phyloP scores from a whole-genome alignment of 1,140 invertebrate genomes.

The Thaumatotibia leucotreta region DNA sequence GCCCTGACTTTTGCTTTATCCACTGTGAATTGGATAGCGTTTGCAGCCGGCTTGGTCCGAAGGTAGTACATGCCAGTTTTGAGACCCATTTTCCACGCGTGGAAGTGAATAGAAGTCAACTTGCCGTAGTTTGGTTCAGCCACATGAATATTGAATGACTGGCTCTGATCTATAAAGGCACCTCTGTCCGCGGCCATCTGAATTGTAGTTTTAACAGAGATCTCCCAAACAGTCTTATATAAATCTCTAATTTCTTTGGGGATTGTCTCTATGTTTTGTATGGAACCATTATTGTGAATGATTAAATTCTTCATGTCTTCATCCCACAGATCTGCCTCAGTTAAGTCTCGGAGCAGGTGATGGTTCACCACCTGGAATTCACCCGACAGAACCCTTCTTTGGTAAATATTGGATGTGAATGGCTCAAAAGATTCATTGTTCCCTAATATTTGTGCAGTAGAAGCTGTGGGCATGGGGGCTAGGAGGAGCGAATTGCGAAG shows the following conservation, averaged over 20 bases:
- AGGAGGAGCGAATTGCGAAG: slow-evolving; percentile 96
- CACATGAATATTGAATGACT: slow-evolving; percentile 98
- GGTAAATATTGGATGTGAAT: slow-evolving; percentile 98
- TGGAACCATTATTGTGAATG: slow-evolving; percentile 93
- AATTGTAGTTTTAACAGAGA: slow-evolving; percentile 94
- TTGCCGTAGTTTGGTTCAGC: slow-evolving; percentile 95
- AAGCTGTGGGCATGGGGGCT: slow-evolving; percentile 99
- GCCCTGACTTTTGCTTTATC: slow-evolving; percentile 88
- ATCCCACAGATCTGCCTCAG: slow-evolving; percentile 93
- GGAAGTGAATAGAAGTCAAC: slow-evolving; percentile 98
- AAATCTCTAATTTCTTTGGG: slow-evolving; percentile 93
- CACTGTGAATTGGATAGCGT: slow-evolving; percentile 98
- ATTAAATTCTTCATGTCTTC: slow-evolving; percentile 98
- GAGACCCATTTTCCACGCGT: slow-evolving; percentile 96
- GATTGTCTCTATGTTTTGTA: slow-evolving; percentile 94
- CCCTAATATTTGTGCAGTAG: slow-evolving; percentile 98
- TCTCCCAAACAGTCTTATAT: slow-evolving; percentile 99
- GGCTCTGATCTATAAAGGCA: slow-evolving; percentile 99
- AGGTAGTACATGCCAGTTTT: slow-evolving; percentile 99
- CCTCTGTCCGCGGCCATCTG: slow-evolving; percentile 99
- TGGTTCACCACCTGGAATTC: slow-evolving; percentile 96
- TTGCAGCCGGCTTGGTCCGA: slow-evolving; percentile 96
- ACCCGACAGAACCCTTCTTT: slow-evolving; percentile 94
- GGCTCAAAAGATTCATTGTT: slow-evolving; percentile 99
- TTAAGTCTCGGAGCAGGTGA: slow-evolving; percentile 95